These are phyloP conservation scores for Taenioides sp. DNA, from an alignment of 2,797 vertebrate genomes.

Conservation along the genomic window DNA sequence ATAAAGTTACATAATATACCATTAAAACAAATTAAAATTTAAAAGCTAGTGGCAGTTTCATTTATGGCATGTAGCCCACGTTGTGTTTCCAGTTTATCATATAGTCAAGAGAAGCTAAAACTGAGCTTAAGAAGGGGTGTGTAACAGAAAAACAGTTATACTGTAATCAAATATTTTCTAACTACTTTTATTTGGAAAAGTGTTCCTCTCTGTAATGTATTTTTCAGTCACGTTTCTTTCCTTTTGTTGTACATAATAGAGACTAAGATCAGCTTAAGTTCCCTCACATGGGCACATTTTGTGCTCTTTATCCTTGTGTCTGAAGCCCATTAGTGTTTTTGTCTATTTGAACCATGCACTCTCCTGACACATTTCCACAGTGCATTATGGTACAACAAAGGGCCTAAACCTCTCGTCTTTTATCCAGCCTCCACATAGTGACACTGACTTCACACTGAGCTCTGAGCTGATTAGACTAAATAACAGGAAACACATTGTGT, in stretches of 20 bases:
- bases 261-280: background rate
- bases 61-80: no score
- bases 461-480: conserved; percentile 15
- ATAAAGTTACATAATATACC: no score
- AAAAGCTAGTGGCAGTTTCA: no score
- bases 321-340: conserved; percentile 33
- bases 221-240: background rate
- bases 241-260: background rate
- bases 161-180: background rate
- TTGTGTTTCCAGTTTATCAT: background rate
- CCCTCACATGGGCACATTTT: background rate
- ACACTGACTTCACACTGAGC: conserved; percentile 11
- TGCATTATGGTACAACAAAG: conserved; percentile 21
- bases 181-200: background rate
- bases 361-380: conserved; percentile 7
- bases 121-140: background rate
- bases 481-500: conserved; percentile 8
- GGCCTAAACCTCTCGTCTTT: conserved; percentile 12
- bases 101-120: background rate
- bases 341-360: conserved; percentile 6
- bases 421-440: conserved; percentile 2
- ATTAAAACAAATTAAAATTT: no score
- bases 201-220: background rate
- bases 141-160: background rate
- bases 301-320: background rate